A percentile compares a stretch with the other conserved stretches of the same genome.
phyloP scores from a whole-genome alignment of 1,140 invertebrate genomes.

The Temnothorax nylanderi region DNA sequence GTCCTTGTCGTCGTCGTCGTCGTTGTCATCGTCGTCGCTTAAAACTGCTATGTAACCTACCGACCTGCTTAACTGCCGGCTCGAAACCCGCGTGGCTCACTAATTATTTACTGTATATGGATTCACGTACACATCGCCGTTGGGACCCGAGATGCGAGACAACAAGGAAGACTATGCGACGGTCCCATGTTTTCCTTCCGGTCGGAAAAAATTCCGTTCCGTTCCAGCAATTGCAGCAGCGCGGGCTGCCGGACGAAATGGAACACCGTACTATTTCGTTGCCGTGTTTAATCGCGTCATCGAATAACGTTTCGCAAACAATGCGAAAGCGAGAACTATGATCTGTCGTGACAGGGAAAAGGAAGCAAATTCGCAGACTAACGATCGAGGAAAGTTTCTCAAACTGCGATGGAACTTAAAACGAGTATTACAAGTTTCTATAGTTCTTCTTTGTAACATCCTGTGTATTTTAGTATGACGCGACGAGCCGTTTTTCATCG shows the following conservation, averaged over 20 bases:
- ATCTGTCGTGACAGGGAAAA: not conserved
- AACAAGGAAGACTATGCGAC: not conserved
- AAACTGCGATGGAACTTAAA: not conserved
- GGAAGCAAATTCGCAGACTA: not conserved
- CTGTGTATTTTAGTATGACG: not conserved
- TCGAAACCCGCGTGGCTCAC: constrained; percentile 60
- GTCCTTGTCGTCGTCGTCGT: constrained; percentile 50
- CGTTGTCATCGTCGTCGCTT: constrained; percentile 60
- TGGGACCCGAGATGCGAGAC: not conserved
- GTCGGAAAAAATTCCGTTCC: constrained; percentile 34
- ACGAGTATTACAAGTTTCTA: not conserved
- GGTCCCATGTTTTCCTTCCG: not conserved
- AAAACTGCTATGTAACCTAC: constrained; percentile 67
- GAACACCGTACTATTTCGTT: constrained; percentile 16
- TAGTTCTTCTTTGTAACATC: not conserved
- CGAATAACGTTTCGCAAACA: not conserved
- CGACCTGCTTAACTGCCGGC: constrained; percentile 70
- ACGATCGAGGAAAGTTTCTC: not conserved
- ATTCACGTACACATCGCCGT: not conserved
- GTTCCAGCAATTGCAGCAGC: not conserved
- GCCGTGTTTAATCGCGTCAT: not conserved
- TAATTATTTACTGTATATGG: constrained; percentile 69
- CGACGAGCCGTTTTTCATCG: constrained; percentile 6
- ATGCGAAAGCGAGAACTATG: not conserved
- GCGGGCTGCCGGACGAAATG: not conserved